Conservation (phyloP, 2,113 vertebrate genomes). For the Caranx melampygus region DNA sequence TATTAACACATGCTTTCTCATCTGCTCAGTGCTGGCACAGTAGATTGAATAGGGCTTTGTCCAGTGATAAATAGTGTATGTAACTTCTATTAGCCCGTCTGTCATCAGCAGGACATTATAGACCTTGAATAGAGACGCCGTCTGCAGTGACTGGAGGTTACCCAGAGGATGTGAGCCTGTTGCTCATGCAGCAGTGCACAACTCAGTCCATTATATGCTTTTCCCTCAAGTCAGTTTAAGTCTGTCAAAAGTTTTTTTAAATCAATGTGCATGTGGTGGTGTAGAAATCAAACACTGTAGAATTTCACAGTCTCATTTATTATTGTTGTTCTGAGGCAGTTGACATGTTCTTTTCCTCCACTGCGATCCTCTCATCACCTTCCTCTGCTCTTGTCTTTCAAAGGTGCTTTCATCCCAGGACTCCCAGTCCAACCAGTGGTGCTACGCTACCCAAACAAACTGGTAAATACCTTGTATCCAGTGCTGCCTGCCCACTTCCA, state of each 20-base stretch:
- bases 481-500: background rate
- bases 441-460: slow-evolving; percentile 91
- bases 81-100: slow-evolving; percentile 17
- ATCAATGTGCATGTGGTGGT: too few relatives aligned
- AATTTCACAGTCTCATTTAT: background rate
- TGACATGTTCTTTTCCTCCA: background rate
- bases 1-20: background rate
- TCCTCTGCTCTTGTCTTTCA: slow-evolving; percentile 18
- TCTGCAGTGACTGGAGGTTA: slow-evolving; percentile 12
- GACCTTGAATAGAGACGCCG: slow-evolving; percentile 11
- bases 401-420: slow-evolving; percentile 95
- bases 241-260: background rate
- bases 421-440: slow-evolving; percentile 96
- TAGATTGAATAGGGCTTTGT: slow-evolving; percentile 15
- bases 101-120: slow-evolving; percentile 41
- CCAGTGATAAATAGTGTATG: slow-evolving; percentile 34
- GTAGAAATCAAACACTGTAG: too few relatives aligned
- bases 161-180: slow-evolving; percentile 17
- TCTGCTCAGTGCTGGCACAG: background rate
- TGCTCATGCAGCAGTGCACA: background rate
- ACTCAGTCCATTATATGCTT: background rate
- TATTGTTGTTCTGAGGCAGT: background rate
- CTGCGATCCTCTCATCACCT: background rate
- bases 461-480: slow-evolving; percentile 84
- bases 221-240: background rate